These are phyloP conservation scores for Pseudobourletiella spinata DNA, from an alignment of 1,140 invertebrate genomes.

Conservation along the genomic window DNA sequence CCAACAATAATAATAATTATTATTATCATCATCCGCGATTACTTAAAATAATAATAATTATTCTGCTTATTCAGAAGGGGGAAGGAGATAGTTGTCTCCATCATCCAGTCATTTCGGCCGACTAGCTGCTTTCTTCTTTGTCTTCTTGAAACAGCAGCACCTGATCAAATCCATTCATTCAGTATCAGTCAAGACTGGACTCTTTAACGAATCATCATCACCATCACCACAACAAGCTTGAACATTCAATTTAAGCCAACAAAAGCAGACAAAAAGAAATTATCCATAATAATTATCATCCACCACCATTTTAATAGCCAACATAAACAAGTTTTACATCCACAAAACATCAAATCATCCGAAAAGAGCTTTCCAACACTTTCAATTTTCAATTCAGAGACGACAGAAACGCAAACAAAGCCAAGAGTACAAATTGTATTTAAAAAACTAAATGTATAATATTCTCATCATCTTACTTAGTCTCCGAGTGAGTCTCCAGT, in stretches of 20 bases:
- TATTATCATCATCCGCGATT: not conserved
- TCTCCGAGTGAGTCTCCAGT: conserved; percentile 84
- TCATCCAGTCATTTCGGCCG: conserved; percentile 37
- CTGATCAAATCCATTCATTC: conserved; percentile 15
- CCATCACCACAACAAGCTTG: not conserved
- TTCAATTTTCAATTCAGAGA: too few species aligned
- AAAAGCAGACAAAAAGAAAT: not conserved
- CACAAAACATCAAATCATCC: too few species aligned
- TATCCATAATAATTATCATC: too few species aligned
- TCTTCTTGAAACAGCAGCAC: conserved; percentile 36
- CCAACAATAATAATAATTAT: too few species aligned
- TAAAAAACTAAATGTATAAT: too few species aligned
- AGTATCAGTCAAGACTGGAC: too few species aligned
- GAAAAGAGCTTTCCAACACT: too few species aligned
- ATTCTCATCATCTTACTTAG: conserved; percentile 84
- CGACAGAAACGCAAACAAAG: too few species aligned
- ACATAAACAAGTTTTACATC: too few species aligned
- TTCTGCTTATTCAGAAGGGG: conserved; percentile 29
- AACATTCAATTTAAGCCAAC: not conserved
- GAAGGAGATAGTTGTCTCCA: conserved; percentile 34
- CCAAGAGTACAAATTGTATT: too few species aligned
- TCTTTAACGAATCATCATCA: not conserved
- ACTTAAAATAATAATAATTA: conserved; percentile 3
- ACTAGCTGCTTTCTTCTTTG: conserved; percentile 36
- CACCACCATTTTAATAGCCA: too few species aligned